Conservation (phyloP, 92 coral and sea anemone species). For the Umimayanthus chanpuru region DNA sequence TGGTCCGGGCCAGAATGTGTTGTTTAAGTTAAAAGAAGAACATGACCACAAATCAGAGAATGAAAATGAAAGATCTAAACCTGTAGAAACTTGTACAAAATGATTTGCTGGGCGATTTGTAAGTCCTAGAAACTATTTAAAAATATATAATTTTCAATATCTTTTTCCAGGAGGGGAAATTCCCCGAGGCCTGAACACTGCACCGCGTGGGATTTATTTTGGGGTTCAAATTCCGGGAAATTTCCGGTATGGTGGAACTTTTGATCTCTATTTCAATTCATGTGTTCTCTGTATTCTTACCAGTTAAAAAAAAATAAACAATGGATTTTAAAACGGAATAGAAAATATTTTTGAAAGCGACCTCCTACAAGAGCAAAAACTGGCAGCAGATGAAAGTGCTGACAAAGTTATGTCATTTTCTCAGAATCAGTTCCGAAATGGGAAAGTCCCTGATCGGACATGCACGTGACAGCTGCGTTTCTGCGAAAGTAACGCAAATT, state of each 20-base stretch:
- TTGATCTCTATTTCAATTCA: not conserved
- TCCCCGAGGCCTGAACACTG: not conserved
- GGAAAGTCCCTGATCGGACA: not conserved
- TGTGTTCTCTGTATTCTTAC: no score
- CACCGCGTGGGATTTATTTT: no score
- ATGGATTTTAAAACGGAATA: not conserved
- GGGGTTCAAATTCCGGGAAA: conserved; percentile 1
- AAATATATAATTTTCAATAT: no score
- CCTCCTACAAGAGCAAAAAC: not conserved
- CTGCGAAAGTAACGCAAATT: conserved; percentile 38
- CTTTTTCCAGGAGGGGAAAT: not conserved
- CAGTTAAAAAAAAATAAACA: not conserved
- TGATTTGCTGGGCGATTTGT: no score
- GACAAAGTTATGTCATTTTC: not conserved
- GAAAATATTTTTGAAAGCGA: no score
- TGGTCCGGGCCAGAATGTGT: no score
- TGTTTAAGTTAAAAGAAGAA: not conserved
- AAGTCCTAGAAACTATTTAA: no score
- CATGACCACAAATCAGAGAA: not conserved
- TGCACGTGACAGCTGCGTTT: not conserved
- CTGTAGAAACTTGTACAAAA: no score
- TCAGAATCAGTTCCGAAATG: not conserved
- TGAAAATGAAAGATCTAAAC: not conserved
- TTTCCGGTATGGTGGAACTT: not conserved
- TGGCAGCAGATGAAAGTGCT: not conserved